Conservation (phyloP, 2,113 vertebrate species). For the Aramus guarauna region DNA sequence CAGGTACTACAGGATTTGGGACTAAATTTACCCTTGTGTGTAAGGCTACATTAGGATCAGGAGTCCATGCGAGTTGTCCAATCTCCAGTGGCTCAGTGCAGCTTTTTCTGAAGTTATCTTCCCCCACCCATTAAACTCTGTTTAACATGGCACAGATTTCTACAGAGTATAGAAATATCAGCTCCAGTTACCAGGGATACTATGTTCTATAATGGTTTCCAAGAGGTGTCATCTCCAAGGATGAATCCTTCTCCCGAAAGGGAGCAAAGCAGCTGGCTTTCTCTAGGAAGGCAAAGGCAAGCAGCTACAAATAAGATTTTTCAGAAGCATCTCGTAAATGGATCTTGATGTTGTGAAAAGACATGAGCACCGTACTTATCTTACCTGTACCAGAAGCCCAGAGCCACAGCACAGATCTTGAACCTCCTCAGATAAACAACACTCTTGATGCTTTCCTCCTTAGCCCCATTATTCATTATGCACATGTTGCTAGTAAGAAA, state of each 20-base stretch:
- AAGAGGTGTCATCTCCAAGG: slow-evolving; percentile 7
- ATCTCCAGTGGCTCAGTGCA: background rate
- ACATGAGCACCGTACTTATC: background rate
- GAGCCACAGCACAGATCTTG: background rate
- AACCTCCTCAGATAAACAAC: background rate
- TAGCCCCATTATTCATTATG: background rate
- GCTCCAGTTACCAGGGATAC: slow-evolving; percentile 55
- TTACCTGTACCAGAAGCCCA: background rate
- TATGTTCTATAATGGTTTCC: slow-evolving; percentile 33
- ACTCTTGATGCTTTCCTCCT: background rate
- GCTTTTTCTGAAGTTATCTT: background rate
- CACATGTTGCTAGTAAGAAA: background rate
- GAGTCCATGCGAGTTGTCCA: no score
- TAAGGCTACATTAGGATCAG: background rate
- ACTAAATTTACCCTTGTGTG: background rate
- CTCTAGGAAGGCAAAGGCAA: background rate
- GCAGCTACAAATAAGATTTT: background rate
- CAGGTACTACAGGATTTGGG: background rate
- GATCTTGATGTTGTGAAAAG: background rate
- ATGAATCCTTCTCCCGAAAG: background rate
- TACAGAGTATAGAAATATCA: slow-evolving; percentile 25
- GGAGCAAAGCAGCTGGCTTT: background rate
- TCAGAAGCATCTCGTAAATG: background rate
- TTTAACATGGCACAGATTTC: background rate
- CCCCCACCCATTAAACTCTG: background rate